Conservation (phyloP, 1,140 invertebrate genomes). For the Eulimnadia texana region DNA sequence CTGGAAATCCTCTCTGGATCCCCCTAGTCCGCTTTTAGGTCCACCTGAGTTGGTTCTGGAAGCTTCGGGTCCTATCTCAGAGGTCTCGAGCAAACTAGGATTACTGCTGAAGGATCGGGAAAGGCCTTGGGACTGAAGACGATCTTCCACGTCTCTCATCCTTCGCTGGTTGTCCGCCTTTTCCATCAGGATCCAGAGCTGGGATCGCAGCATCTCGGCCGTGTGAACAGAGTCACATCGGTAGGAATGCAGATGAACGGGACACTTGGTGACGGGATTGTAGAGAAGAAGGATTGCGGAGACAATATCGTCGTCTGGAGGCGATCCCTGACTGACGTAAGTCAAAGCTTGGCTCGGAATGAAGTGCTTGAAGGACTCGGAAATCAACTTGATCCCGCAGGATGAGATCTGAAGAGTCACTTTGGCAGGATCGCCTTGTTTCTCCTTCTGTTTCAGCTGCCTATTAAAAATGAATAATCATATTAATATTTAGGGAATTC, state of each 20-base stretch:
- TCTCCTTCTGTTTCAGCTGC: constrained; percentile 65
- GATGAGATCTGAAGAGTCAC: constrained; percentile 73
- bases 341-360: constrained; percentile 87
- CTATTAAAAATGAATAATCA: constrained; percentile 31
- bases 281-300: constrained; percentile 74
- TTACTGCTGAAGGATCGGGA: constrained; percentile 14
- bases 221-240: constrained; percentile 84
- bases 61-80: background rate
- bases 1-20: constrained; percentile 1
- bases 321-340: constrained; percentile 51
- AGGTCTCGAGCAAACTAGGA: constrained; percentile 19
- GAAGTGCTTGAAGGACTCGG: constrained; percentile 70
- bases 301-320: constrained; percentile 68
- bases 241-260: constrained; percentile 86
- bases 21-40: constrained; percentile 7
- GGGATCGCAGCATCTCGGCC: constrained; percentile 63
- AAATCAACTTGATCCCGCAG: constrained; percentile 83
- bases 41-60: too few species aligned
- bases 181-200: constrained; percentile 65
- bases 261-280: constrained; percentile 76
- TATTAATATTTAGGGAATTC: background rate
- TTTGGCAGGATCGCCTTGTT: constrained; percentile 77
- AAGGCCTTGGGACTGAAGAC: constrained; percentile 35
- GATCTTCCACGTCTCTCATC: constrained; percentile 57
- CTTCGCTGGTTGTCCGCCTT: constrained; percentile 75